phyloP scores from a whole-genome alignment of 1,140 invertebrate species.

The Pomacea maculata region DNA sequence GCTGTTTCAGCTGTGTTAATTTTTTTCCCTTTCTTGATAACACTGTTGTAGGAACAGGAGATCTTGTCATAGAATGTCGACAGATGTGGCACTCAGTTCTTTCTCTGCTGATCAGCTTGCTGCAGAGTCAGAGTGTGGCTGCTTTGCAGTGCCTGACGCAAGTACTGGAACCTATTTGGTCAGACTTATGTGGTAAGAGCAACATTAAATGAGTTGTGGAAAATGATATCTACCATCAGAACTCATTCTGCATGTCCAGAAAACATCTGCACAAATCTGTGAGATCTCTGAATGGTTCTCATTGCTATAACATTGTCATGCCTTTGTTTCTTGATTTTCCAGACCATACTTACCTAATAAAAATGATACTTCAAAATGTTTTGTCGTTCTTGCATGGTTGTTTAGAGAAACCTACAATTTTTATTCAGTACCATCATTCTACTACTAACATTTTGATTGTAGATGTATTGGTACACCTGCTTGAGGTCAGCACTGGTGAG shows the following conservation, averaged over 20 bases:
- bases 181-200: constrained; percentile 42
- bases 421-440: no score
- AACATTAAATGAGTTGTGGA: background rate
- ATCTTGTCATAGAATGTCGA: constrained; percentile 36
- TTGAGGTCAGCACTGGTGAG: constrained; percentile 34
- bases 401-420: no score
- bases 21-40: background rate
- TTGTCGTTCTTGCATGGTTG: no score
- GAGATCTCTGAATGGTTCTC: no score
- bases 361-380: no score
- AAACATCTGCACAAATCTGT: no score
- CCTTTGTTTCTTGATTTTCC: no score
- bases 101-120: constrained; percentile 39
- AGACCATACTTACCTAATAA: no score
- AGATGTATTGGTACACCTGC: constrained; percentile 41
- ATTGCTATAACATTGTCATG: no score
- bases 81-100: constrained; percentile 50
- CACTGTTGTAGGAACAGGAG: constrained; percentile 36
- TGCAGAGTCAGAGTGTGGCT: constrained; percentile 47
- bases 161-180: constrained; percentile 52
- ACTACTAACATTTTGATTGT: constrained; percentile 4
- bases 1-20: no score
- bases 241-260: no score
- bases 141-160: constrained; percentile 43
- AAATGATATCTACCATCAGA: no score